Percentiles rank a stretch among this genome's conserved stretches.
These are phyloP conservation scores for Thomomys bottae DNA, from an alignment of 2,113 vertebrate genomes.

Conservation along the genomic window DNA sequence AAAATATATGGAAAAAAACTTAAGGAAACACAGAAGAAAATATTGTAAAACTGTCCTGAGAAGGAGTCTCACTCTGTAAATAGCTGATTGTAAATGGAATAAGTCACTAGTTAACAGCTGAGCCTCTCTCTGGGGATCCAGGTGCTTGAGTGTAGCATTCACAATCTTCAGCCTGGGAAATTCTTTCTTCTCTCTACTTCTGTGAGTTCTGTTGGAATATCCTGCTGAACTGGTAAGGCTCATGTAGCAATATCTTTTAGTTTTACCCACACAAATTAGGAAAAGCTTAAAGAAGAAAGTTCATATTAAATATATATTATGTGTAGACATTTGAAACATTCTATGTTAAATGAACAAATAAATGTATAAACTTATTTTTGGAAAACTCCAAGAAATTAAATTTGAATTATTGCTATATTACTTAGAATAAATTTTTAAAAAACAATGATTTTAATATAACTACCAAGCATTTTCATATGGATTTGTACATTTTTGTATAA, in stretches of 20 bases:
- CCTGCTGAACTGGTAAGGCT: constrained; percentile 41
- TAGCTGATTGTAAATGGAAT: constrained; percentile 46
- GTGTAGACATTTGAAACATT: neutral
- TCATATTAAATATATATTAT: constrained; percentile 20
- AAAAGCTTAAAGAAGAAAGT: constrained; percentile 31
- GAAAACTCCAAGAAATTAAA: neutral
- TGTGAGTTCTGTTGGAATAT: neutral
- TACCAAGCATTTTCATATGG: neutral
- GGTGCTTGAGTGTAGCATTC: constrained; percentile 19
- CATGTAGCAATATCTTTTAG: constrained; percentile 30
- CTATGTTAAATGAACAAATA: neutral
- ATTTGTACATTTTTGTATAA: neutral
- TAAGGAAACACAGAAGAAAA: constrained; percentile 27
- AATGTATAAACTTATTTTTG: neutral
- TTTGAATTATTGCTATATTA: neutral
- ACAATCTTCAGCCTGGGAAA: neutral
- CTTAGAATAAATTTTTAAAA: neutral
- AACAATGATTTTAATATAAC: neutral
- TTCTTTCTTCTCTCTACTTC: constrained; percentile 21
- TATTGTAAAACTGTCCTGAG: neutral
- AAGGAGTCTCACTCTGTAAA: constrained; percentile 42
- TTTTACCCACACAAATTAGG: constrained; percentile 49
- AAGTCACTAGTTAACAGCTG: constrained; percentile 47
- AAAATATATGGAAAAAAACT: no score
- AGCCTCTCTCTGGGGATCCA: constrained; percentile 30